Evolutionary conservation across 1,140 invertebrate genomes (phyloP), one percentile per base, ranked within the genome.

Genomic region (Drosophila jambulina): DNA sequence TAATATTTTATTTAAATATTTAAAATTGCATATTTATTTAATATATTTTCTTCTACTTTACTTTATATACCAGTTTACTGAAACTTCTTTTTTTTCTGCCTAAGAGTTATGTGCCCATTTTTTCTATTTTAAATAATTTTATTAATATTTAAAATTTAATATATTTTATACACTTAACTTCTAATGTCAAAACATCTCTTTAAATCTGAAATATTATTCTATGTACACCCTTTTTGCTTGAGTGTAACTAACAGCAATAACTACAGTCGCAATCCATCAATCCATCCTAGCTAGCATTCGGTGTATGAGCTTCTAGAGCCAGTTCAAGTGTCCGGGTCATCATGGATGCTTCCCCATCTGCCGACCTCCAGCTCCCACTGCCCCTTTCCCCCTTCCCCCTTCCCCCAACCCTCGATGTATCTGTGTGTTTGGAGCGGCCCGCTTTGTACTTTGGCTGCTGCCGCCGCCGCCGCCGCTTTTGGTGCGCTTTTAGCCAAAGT

Each of bases 281-380:
- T 88, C 84, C 84, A 88, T 88, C 81, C 77, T 76, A 71, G 46
- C 53, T 36, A 53, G 45, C 61, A 72, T 72, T 56, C 69, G 53
- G 43, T 72, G 67, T 71, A 72, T 71, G 43, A 71, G 69, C 69
- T 71, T 59, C 45, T 64, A 67, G 57, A 75, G 80, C 60, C 84
- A 83, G 83, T 87, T 87, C 84, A 87, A 87, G 84, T 88, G 84
- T 72, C 64, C 84, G 74, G 84, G 84, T 87, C 84, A 87, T 87
- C 84, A 71, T 80, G 67, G 72, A 23, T 58, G 63, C 67, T 29
- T 56, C 63, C 65, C 51, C 69, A 64, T 29, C 70, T 32, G 34
- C 48, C 63, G 62, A 67, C 63, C 60, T 53, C 46, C 67, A 53
- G 43, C 25, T n/a, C n/a, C 34, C 29, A 1, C 32, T 45, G 48